These are phyloP conservation scores for Cladorhizidae sp. DNA, from an alignment of 37 sponge, comb jelly and placozoan genomes.

Conservation along the genomic window DNA sequence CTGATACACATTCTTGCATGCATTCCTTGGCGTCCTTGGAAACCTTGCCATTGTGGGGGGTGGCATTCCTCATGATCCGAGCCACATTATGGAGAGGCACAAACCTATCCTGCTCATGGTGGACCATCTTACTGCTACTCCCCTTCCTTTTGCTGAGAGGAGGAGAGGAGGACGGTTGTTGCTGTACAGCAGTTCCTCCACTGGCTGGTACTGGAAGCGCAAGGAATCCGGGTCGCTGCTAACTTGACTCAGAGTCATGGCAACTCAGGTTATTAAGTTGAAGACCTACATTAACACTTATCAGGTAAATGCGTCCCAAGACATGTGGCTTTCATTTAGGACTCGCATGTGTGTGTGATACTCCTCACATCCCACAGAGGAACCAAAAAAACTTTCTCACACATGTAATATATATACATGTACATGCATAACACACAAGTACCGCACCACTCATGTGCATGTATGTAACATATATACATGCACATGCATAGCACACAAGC, in stretches of 20 bases:
- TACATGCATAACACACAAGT: no score
- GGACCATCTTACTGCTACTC: neutral
- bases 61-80: constrained; percentile 89
- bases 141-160: constrained; percentile 4
- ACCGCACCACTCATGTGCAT: no score
- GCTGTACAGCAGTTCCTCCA: neutral
- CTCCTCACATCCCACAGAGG: no score
- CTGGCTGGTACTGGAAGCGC: constrained; percentile 53
- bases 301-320: no score
- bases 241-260: constrained; percentile 29
- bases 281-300: no score
- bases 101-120: constrained; percentile 85
- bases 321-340: no score
- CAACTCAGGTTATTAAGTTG: no score
- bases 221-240: constrained; percentile 62
- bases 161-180: neutral
- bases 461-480: no score
- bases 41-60: constrained; percentile 88
- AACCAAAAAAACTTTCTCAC: no score
- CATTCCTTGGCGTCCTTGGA: constrained; percentile 98
- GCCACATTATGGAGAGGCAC: constrained; percentile 96
- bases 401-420: no score
- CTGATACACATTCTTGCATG: constrained; percentile 98
- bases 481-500: no score
- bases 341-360: no score